These are phyloP conservation scores for Lithophane leautieri DNA, from an alignment of 2,888 invertebrate genomes.

Conservation along the genomic window DNA sequence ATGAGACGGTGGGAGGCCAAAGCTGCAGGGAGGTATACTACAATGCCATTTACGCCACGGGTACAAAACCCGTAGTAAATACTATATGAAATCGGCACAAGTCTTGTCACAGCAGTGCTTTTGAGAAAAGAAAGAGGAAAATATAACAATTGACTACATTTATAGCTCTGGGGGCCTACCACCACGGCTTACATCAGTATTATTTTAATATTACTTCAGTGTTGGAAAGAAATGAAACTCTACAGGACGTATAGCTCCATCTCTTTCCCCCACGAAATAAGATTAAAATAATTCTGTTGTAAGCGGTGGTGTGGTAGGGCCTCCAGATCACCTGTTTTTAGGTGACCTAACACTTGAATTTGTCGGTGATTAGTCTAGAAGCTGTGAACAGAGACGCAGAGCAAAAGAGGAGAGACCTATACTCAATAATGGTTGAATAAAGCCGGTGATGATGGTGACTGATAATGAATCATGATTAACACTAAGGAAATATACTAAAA, in stretches of 20 bases:
- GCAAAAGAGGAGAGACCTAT: neutral
- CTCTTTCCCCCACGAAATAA: no score
- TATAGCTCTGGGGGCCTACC: neutral
- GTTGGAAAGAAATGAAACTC: no score
- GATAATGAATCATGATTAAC: neutral
- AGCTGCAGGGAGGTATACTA: neutral
- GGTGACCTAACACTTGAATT: neutral
- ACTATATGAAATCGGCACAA: neutral
- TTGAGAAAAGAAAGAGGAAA: neutral
- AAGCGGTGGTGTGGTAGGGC: no score
- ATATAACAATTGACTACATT: neutral
- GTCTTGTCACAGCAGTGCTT: neutral
- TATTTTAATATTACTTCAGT: no score
- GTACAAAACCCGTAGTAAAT: neutral
- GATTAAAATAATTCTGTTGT: no score
- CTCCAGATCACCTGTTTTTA: neutral
- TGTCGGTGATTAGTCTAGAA: neutral
- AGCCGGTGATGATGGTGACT: neutral
- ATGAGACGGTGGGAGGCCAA: constrained; percentile 21
- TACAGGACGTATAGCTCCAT: no score
- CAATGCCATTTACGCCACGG: neutral
- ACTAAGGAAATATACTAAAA: neutral
- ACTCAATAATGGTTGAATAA: neutral
- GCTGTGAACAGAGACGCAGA: neutral
- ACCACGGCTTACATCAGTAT: no score